Evolutionary conservation across 2,797 vertebrate genomes (phyloP).

Genomic region (Enoplosus armatus): DNA sequence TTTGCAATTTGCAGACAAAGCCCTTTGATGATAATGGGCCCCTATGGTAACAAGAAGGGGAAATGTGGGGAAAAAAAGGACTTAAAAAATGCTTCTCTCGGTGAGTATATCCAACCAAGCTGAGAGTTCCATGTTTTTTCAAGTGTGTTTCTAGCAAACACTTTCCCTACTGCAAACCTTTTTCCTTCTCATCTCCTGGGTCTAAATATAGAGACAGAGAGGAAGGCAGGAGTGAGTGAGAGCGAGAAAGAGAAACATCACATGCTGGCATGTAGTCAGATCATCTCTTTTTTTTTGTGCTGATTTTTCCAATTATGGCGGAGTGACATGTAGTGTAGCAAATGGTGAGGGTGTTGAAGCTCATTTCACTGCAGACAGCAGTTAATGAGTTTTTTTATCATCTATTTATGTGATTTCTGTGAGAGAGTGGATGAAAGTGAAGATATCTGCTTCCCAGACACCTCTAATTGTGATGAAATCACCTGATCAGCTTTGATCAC

Average conservation of each 20-base stretch:
- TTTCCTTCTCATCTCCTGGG: slow-evolving; percentile 44
- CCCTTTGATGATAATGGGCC: slow-evolving; percentile 26
- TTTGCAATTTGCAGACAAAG: slow-evolving; percentile 40
- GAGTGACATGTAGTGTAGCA: slow-evolving; percentile 59
- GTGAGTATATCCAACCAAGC: slow-evolving; percentile 20
- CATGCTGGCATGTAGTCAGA: slow-evolving; percentile 61
- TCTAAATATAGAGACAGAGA: slow-evolving; percentile 67
- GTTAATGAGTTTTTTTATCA: slow-evolving; percentile 71
- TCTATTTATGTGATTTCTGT: slow-evolving; percentile 57
- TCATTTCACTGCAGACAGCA: slow-evolving; percentile 53
- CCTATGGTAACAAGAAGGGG: slow-evolving; percentile 16
- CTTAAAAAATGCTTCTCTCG: slow-evolving; percentile 28
- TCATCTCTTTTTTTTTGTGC: slow-evolving; percentile 44
- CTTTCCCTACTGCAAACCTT: slow-evolving; percentile 44
- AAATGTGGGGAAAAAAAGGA: neutral
- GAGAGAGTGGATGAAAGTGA: slow-evolving; percentile 51
- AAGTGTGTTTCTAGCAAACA: slow-evolving; percentile 40
- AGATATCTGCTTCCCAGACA: slow-evolving; percentile 32
- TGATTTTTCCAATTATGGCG: slow-evolving; percentile 71
- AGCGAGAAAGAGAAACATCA: slow-evolving; percentile 46
- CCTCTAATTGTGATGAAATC: slow-evolving; percentile 43
- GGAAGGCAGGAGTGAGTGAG: slow-evolving; percentile 29
- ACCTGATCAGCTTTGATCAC: slow-evolving; percentile 46
- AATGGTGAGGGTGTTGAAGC: slow-evolving; percentile 41
- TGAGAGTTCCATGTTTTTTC: slow-evolving; percentile 32